Evolutionary conservation across 2,888 invertebrate genomes (phyloP), one percentile per base, ranked within the genome.

Genomic region (Therioaphis trifolii): DNA sequence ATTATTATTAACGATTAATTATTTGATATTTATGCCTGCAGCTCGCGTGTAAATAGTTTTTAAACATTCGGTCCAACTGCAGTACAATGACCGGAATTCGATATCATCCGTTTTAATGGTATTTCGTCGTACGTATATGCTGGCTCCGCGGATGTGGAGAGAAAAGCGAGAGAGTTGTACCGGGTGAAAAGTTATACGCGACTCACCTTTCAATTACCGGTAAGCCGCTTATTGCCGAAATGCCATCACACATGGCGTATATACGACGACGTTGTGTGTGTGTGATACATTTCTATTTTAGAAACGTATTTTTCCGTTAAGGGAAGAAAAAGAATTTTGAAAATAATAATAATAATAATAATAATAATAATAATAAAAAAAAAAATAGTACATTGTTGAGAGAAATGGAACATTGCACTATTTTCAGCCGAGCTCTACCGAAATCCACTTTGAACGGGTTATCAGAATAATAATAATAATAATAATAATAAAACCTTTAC

Each of bases 161-260:
- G n/a, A n/a, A n/a, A n/a, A n/a, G n/a, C n/a, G n/a, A n/a, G n/a
- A n/a, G n/a, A n/a, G n/a, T n/a, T n/a, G n/a, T n/a, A n/a, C n/a
- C n/a, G n/a, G 3, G 72, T n/a, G 29, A 52, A 52, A 72, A 52
- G 72, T 72, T 72, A 72, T 72, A 52, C 52, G 35, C 21, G 35
- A 35, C 35, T 66, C 35, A 46, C 63, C 35, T 66, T 77, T 68
- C 77, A 49, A 77, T 77, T 77, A 77, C 66, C 43, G 66, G 66
- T 77, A 66, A 77, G 77, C 77, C 18, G 77, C 66, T 77, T 77
- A 77, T 52, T 35, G 24, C 49, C 35, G 46, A 76, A 76, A 63
- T 46, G 27, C 43, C 76, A 76, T 61, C 43, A n/a, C n/a, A n/a
- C n/a, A n/a, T n/a, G n/a, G n/a, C n/a, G 61, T 40, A n/a, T 18